Percentiles rank a stretch among this genome's conserved stretches.
Conservation (phyloP, 2,888 invertebrate species). For the Cancer borealis region DNA sequence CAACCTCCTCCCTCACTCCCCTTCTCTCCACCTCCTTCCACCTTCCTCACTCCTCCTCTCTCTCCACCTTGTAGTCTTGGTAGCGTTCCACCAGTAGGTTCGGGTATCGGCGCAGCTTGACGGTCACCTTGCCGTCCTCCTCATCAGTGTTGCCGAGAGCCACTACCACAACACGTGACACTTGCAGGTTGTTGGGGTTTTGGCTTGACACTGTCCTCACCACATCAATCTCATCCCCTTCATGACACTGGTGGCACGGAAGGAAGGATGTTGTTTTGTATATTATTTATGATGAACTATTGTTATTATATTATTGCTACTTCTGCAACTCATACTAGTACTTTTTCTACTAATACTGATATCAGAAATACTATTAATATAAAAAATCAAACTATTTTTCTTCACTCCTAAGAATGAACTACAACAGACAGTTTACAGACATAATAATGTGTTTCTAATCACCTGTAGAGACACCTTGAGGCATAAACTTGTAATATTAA, state of each 20-base stretch:
- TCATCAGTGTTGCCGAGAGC: background rate
- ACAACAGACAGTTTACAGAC: no score
- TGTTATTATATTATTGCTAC: background rate
- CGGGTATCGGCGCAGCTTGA: conserved; percentile 42
- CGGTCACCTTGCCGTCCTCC: background rate
- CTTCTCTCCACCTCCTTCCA: background rate
- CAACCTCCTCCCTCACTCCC: background rate
- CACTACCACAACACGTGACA: conserved; percentile 6
- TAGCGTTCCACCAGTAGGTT: conserved; percentile 45
- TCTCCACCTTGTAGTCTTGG: background rate
- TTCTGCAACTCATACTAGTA: background rate
- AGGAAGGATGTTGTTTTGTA: background rate
- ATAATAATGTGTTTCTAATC: background rate
- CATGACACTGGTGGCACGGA: background rate
- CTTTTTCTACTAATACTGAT: background rate
- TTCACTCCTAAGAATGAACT: no score
- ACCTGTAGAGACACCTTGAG: background rate
- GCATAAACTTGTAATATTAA: no score
- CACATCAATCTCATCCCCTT: conserved; percentile 43
- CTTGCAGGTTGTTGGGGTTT: background rate
- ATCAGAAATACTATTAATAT: background rate
- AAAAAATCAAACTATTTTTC: no score
- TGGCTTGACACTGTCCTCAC: background rate
- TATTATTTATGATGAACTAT: background rate
- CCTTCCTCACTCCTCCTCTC: background rate